Percentiles rank a stretch among this genome's conserved stretches.
These are phyloP conservation scores for Campopleginae sp. DNA, from an alignment of 2,888 invertebrate genomes.

Conservation along the genomic window DNA sequence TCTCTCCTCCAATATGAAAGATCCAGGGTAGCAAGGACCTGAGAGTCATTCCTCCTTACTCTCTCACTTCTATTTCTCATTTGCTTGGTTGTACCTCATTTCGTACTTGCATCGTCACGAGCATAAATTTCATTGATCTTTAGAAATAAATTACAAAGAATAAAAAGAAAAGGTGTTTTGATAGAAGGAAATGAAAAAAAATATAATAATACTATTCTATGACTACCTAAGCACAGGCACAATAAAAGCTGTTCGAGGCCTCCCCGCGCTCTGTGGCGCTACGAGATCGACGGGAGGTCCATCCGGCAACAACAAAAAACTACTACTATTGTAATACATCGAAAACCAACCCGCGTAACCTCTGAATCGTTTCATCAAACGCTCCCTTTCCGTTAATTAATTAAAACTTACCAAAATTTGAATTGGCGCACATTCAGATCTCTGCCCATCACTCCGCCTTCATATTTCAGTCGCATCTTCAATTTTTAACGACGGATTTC, in stretches of 20 bases:
- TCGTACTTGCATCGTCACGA: constrained; percentile 63
- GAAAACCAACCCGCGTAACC: constrained; percentile 65
- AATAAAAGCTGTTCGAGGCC: constrained; percentile 58
- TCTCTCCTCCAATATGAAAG: constrained; percentile 50
- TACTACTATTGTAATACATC: constrained; percentile 77
- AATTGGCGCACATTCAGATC: neutral
- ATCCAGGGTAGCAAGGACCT: constrained; percentile 38
- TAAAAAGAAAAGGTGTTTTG: constrained; percentile 13
- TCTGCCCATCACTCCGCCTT: neutral
- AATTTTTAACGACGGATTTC: neutral
- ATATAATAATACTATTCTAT: constrained; percentile 57
- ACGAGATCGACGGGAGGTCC: constrained; percentile 74
- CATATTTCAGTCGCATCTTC: neutral
- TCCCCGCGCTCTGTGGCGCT: constrained; percentile 60
- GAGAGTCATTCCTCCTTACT: constrained; percentile 35
- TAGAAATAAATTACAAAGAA: constrained; percentile 1
- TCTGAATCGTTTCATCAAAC: constrained; percentile 47
- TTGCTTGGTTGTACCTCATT: constrained; percentile 29
- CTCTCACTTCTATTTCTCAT: constrained; percentile 45
- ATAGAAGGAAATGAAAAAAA: constrained; percentile 42
- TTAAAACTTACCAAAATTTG: neutral
- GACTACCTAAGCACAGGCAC: constrained; percentile 55
- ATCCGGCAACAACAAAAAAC: constrained; percentile 39
- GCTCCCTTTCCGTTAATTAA: neutral
- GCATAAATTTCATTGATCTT: constrained; percentile 60